Base-by-base conservation (phyloP, 2,113 vertebrate species). In the Phycodurus eques region DNA sequence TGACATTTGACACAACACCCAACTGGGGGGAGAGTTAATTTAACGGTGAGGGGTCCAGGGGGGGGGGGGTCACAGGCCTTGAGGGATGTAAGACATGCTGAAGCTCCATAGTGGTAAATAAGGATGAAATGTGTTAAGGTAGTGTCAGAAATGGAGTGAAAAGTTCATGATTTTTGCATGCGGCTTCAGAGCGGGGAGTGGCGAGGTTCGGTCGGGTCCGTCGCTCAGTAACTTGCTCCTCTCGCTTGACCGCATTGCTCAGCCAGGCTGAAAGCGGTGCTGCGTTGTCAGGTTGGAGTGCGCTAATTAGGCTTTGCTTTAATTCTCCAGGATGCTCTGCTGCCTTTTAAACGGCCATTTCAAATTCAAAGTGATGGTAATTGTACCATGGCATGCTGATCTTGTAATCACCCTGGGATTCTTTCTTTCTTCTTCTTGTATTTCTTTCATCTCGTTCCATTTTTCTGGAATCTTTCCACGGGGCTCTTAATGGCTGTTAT, bases 311-410 rank as follows among this genome's bases (percentile, higher is more conserved):
- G 93, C 93, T 93, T 92, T 91, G 92, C 93, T 94, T 94, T 96
- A 96, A 97, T 98, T 98, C 96, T 93, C 93, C 93, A 94, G 93
- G 95, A 95, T 94, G 94, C 91, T 95, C 95, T 94, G 86, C 92
- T 97, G 93, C 94, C 93, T 94, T 97, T 96, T 97, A 95, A 94
- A 96, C 94, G 92, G 94, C 93, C 92, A 97, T 97, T 98, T 97
- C 94, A 95, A 96, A 96, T 96, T 95, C 93, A 95, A 95, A 98
- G 94, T 94, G 94, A 95, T 94, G 92, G 93, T 95, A 96, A 95
- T 95, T 94, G 93, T 94, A 94, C 92, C 91, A 91, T 94, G 93
- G 92, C 94, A 92, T 93, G 93, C 94, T 94, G 95, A 95, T 95
- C 93, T 94, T 93, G 94, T 96, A 94, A 94, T 93, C 94, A 94